These are phyloP conservation scores for Microdon myrmicae DNA, from an alignment of 2,888 invertebrate species.

Conservation along the genomic window DNA sequence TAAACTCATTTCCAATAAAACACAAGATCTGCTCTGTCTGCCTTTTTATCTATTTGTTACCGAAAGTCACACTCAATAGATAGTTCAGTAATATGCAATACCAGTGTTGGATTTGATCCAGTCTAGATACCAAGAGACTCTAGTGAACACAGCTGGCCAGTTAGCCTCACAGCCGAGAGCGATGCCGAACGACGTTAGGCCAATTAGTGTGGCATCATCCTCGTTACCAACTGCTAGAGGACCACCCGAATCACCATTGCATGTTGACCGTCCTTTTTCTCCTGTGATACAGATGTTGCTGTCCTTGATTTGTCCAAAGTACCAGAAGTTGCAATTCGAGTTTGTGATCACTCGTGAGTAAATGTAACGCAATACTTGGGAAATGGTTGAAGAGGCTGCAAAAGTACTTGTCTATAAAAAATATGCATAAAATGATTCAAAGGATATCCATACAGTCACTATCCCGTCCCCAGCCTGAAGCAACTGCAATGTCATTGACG, in stretches of 20 bases:
- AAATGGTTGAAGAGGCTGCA: slow-evolving; percentile 38
- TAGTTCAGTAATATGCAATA: neutral
- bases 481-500: slow-evolving; percentile 51
- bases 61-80: too few species aligned
- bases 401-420: neutral
- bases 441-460: slow-evolving; percentile 53
- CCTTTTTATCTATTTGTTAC: too few species aligned
- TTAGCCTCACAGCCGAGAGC: slow-evolving; percentile 60
- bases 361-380: slow-evolving; percentile 54
- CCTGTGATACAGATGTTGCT: slow-evolving; percentile 64
- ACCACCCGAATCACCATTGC: slow-evolving; percentile 64
- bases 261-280: slow-evolving; percentile 60
- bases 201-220: slow-evolving; percentile 55
- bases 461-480: slow-evolving; percentile 62
- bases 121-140: slow-evolving; percentile 59
- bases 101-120: slow-evolving; percentile 58
- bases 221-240: slow-evolving; percentile 58
- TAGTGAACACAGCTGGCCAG: slow-evolving; percentile 63
- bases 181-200: slow-evolving; percentile 62
- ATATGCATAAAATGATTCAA: neutral
- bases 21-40: too few species aligned
- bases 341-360: slow-evolving; percentile 55
- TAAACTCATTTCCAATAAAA: too few species aligned
- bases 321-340: slow-evolving; percentile 53
- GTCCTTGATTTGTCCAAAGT: slow-evolving; percentile 26